A percentile compares a stretch with the other conserved stretches of the same genome.
phyloP scores from a whole-genome alignment of 1,140 invertebrate genomes.

The Reticulitermes speratus region DNA sequence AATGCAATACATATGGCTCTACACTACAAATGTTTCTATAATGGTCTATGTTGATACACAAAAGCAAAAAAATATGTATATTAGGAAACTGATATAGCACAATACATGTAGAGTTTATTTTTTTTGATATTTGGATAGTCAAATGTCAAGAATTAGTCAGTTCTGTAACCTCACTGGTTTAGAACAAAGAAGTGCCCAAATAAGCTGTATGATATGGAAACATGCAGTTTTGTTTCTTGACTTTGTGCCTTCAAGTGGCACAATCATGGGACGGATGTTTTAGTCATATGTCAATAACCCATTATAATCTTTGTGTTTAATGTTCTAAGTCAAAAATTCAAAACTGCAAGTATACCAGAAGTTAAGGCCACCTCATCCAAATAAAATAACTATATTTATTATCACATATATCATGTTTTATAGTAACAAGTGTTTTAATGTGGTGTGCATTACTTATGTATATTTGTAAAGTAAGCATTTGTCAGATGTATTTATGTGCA shows the following conservation, averaged over 20 bases:
- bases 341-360: background rate
- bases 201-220: background rate
- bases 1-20: slow-evolving; percentile 30
- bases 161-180: slow-evolving; percentile 21
- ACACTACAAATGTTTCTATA: slow-evolving; percentile 25
- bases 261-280: slow-evolving; percentile 1
- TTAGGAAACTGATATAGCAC: slow-evolving; percentile 20
- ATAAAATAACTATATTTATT: slow-evolving; percentile 19
- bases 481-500: slow-evolving; percentile 11
- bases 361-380: slow-evolving; percentile 14
- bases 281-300: background rate
- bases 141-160: slow-evolving; percentile 24
- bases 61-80: slow-evolving; percentile 29
- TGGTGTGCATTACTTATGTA: background rate
- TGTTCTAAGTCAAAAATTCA: background rate
- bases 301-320: background rate
- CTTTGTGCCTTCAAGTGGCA: background rate
- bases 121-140: slow-evolving; percentile 17
- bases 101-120: slow-evolving; percentile 24
- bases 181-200: background rate
- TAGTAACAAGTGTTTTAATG: slow-evolving; percentile 13
- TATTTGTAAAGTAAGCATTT: slow-evolving; percentile 8
- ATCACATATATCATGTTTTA: background rate
- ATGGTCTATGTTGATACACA: slow-evolving; percentile 23
- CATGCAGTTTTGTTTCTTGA: slow-evolving; percentile 16